A percentile compares a stretch with the other conserved stretches of the same genome.
Conservation (phyloP, 2,113 vertebrate species). For the Stegostoma tigrinum region DNA sequence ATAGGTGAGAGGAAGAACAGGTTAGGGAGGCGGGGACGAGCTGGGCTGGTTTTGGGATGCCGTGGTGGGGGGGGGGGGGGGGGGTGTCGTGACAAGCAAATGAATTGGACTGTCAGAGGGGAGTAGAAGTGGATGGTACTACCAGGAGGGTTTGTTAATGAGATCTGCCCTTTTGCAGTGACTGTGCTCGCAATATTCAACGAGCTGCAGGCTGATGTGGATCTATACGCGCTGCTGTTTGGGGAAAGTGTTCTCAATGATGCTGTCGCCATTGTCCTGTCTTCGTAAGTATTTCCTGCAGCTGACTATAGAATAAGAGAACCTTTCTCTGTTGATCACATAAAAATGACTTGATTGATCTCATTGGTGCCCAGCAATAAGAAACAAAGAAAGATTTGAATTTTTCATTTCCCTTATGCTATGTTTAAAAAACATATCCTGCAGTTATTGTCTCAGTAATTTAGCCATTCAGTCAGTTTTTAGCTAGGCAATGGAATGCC, state of each 20-base stretch:
- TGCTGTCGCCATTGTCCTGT: slow-evolving; percentile 88
- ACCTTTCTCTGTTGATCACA: background rate
- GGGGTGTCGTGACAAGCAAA: no score
- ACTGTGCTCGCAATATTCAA: slow-evolving; percentile 98
- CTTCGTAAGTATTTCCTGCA: slow-evolving; percentile 79
- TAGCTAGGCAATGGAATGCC: background rate
- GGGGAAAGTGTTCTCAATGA: slow-evolving; percentile 97
- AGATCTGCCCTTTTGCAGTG: slow-evolving; percentile 63
- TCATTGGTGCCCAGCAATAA: background rate
- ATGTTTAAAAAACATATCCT: background rate
- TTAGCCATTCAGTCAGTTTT: background rate
- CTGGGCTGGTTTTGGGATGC: no score
- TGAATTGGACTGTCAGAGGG: no score
- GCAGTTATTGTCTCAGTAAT: background rate
- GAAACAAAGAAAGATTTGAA: no score
- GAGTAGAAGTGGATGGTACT: background rate
- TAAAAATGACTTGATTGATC: background rate
- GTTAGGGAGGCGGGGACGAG: no score
- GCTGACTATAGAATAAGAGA: background rate
- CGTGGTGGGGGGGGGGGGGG: no score
- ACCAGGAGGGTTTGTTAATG: background rate
- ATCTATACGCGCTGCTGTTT: slow-evolving; percentile 92
- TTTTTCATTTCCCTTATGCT: background rate
- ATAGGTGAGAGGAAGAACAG: no score
- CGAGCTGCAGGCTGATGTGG: slow-evolving; percentile 91